These are phyloP conservation scores for Potamilus streckersoni DNA, from an alignment of 1,140 invertebrate genomes.

Conservation along the genomic window DNA sequence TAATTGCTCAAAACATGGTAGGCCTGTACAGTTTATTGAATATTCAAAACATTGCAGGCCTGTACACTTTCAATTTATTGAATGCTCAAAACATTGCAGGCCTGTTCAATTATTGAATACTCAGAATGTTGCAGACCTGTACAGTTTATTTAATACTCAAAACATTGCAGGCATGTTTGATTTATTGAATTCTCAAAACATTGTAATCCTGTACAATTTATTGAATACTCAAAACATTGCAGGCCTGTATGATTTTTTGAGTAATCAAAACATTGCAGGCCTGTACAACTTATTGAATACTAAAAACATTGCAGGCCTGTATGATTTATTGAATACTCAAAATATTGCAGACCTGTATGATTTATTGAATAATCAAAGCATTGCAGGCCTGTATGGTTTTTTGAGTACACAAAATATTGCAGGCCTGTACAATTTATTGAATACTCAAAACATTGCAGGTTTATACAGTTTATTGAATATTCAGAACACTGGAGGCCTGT, in stretches of 20 bases:
- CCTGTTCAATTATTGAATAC: conserved; percentile 72
- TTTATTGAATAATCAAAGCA: not conserved
- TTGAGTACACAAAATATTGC: no score
- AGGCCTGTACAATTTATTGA: no score
- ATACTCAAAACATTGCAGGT: no score
- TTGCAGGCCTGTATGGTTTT: conserved; percentile 73
- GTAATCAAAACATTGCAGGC: conserved; percentile 45
- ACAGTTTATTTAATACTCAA: conserved; percentile 67
- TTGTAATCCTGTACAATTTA: conserved; percentile 73
- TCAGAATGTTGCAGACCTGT: conserved; percentile 67
- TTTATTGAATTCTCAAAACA: not conserved
- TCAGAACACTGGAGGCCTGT: conserved; percentile 67
- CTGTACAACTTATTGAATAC: conserved; percentile 72
- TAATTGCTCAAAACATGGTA: conserved; percentile 33
- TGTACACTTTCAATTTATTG: conserved; percentile 75
- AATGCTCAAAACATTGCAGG: conserved; percentile 40
- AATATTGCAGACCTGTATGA: conserved; percentile 69
- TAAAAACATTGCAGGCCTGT: conserved; percentile 67
- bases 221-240: conserved; percentile 10
- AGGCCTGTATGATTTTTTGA: conserved; percentile 68
- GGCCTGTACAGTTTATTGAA: conserved; percentile 73
- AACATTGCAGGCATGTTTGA: conserved; percentile 69
- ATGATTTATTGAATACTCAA: conserved; percentile 68
- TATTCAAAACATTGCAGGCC: conserved; percentile 46
- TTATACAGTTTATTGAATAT: no score